These are phyloP conservation scores for Saccostrea glomerata DNA, from an alignment of 1,140 invertebrate species.

Conservation along the genomic window DNA sequence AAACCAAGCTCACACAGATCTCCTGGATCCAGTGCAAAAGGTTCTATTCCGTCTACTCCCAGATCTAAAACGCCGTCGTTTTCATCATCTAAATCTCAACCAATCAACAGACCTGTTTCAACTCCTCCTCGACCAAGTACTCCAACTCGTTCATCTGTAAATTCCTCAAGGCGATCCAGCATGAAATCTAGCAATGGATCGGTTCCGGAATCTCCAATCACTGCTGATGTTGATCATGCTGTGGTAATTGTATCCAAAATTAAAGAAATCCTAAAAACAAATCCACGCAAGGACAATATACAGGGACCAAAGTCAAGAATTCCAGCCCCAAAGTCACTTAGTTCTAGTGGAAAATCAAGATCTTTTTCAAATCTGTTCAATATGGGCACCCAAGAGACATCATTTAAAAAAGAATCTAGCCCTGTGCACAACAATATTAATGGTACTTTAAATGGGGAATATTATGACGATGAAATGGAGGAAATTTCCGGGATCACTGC, in stretches of 20 bases:
- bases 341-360: constrained; percentile 62
- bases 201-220: constrained; percentile 21
- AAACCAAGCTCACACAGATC: constrained; percentile 22
- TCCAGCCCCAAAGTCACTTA: constrained; percentile 66
- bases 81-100: constrained; percentile 51
- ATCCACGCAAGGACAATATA: constrained; percentile 65
- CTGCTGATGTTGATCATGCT: constrained; percentile 53
- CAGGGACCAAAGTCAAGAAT: constrained; percentile 66
- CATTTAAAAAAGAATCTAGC: constrained; percentile 16
- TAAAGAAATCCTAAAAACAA: constrained; percentile 71
- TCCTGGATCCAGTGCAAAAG: constrained; percentile 40
- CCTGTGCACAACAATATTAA: constrained; percentile 36
- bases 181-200: constrained; percentile 57
- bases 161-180: constrained; percentile 43
- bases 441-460: constrained; percentile 39
- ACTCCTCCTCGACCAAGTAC: constrained; percentile 59
- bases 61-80: constrained; percentile 50
- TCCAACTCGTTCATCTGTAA: constrained; percentile 49
- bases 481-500: constrained; percentile 58
- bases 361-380: constrained; percentile 65
- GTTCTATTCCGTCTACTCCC: constrained; percentile 50
- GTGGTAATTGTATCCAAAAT: constrained; percentile 69
- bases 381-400: constrained; percentile 40
- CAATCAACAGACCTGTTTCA: constrained; percentile 56
- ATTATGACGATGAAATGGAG: constrained; percentile 55